phyloP scores from a whole-genome alignment of 2,113 vertebrate species.

The Coptodon bakossiorum region DNA sequence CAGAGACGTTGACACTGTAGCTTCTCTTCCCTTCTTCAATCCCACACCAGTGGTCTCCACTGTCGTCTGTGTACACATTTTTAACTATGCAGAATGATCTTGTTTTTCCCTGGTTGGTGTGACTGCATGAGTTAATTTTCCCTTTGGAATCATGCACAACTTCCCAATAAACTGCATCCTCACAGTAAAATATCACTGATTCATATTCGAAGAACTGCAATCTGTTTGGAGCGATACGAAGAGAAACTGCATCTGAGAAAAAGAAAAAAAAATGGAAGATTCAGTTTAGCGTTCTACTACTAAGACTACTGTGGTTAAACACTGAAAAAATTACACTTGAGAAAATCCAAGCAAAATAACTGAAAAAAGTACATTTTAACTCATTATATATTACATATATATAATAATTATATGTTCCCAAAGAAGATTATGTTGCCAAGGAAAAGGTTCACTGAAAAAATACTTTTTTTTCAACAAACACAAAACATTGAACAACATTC shows the following conservation, averaged over 20 bases:
- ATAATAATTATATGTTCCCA: no score
- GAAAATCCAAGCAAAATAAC: no score
- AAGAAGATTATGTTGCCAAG: no score
- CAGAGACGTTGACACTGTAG: background rate
- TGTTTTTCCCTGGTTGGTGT: background rate
- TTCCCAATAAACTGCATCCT: no score
- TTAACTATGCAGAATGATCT: no score
- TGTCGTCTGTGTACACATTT: rapidly evolving
- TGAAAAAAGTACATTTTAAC: no score
- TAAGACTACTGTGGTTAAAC: background rate
- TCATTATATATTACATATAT: no score
- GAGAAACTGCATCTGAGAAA: background rate
- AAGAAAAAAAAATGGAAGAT: background rate
- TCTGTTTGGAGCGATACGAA: background rate
- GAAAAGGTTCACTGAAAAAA: no score
- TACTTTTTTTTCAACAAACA: no score
- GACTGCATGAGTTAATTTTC: background rate
- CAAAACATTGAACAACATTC: no score
- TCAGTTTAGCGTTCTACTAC: rapidly evolving
- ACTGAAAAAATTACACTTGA: no score
- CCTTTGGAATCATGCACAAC: background rate
- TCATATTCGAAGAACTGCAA: background rate
- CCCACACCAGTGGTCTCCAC: background rate
- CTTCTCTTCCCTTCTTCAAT: background rate
- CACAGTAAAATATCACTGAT: background rate